These are phyloP conservation scores for Furcula furcula DNA, from an alignment of 2,888 invertebrate species.

Conservation along the genomic window DNA sequence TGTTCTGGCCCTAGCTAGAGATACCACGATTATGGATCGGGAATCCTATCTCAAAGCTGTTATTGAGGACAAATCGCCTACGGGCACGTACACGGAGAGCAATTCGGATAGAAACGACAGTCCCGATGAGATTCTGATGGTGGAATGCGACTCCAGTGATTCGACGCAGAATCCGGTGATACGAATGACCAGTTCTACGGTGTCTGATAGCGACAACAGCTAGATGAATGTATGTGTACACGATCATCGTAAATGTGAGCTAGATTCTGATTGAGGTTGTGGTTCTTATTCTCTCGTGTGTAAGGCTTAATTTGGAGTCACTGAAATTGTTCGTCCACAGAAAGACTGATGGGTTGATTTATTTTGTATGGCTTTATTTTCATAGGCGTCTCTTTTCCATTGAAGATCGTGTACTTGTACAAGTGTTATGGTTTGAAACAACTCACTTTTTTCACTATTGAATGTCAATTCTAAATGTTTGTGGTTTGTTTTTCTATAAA, in stretches of 20 bases:
- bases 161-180: conserved; percentile 73
- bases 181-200: conserved; percentile 71
- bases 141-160: conserved; percentile 74
- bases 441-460: conserved; percentile 11
- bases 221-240: too few species aligned
- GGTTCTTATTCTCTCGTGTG: too few species aligned
- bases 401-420: conserved; percentile 15
- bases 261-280: too few species aligned
- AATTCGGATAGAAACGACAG: conserved; percentile 73
- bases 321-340: too few species aligned
- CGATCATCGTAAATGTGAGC: too few species aligned
- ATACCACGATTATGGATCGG: conserved; percentile 64
- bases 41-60: conserved; percentile 74
- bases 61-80: conserved; percentile 73
- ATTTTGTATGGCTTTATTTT: too few species aligned
- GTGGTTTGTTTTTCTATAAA: conserved; percentile 28
- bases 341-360: too few species aligned
- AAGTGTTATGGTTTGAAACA: conserved; percentile 3
- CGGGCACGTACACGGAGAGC: conserved; percentile 72
- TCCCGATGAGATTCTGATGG: conserved; percentile 73
- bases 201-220: conserved; percentile 73
- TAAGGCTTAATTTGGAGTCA: too few species aligned
- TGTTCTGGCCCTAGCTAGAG: conserved; percentile 66
- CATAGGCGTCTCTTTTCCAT: too few species aligned
- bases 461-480: conserved; percentile 37